Evolutionary conservation across 2,797 vertebrate genomes (phyloP).

Genomic region (Pangasius mekongensis): DNA sequence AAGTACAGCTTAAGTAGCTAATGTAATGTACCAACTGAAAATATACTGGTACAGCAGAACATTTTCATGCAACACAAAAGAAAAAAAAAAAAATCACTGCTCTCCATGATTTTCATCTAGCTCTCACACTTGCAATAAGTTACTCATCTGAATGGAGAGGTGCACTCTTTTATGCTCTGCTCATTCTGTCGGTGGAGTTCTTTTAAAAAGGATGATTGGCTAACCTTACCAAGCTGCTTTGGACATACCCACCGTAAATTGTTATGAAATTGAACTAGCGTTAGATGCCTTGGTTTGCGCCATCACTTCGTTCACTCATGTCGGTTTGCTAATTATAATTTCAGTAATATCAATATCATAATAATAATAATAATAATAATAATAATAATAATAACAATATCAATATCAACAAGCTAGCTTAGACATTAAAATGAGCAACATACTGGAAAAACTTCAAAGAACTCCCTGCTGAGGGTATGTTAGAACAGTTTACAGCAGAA

Average conservation of each 20-base stretch:
- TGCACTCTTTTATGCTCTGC: neutral
- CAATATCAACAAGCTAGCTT: neutral
- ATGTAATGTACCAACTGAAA: neutral
- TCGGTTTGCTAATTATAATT: neutral
- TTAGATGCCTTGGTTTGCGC: neutral
- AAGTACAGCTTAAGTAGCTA: neutral
- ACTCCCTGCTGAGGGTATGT: neutral
- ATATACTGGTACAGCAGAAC: neutral
- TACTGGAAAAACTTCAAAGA: neutral
- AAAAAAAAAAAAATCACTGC: too few species aligned
- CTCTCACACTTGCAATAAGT: neutral
- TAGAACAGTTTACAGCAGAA: neutral
- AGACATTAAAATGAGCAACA: neutral
- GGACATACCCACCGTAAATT: neutral
- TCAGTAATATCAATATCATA: neutral
- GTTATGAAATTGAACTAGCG: neutral
- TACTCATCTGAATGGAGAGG: neutral
- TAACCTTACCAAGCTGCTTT: neutral
- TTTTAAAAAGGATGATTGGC: neutral
- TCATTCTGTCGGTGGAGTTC: neutral
- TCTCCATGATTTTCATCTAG: neutral
- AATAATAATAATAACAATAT: too few species aligned
- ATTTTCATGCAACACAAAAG: neutral
- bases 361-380: too few species aligned
- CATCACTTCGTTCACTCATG: neutral